Percentiles rank a stretch among this genome's conserved stretches.
Conservation (phyloP, 2,888 invertebrate genomes). For the Prosapia bicincta region DNA sequence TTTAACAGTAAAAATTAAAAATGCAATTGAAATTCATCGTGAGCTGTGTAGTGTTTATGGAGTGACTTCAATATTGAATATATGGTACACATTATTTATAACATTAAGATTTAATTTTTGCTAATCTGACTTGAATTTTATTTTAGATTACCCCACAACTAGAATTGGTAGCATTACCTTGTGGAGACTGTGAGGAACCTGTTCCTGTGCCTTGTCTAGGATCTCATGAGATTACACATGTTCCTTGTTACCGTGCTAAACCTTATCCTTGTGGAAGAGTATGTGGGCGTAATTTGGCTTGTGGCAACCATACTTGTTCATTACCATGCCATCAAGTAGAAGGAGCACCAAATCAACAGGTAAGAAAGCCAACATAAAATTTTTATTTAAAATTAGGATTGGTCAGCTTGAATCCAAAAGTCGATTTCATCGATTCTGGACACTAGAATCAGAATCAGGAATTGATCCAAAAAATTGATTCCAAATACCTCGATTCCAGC, state of each 20-base stretch:
- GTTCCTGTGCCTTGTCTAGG: constrained; percentile 70
- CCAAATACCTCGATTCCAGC: too few species aligned
- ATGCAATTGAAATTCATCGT: too few species aligned
- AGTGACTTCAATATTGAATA: too few species aligned
- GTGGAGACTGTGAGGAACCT: constrained; percentile 68
- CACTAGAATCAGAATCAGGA: too few species aligned
- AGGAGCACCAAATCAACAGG: constrained; percentile 44
- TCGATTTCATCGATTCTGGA: too few species aligned
- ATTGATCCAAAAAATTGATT: too few species aligned
- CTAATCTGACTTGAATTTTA: too few species aligned
- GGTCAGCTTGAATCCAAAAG: not conserved
- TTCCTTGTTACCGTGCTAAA: constrained; percentile 66
- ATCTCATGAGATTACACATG: constrained; percentile 63
- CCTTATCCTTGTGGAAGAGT: constrained; percentile 73
- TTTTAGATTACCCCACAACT: constrained; percentile 45
- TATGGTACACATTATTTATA: too few species aligned
- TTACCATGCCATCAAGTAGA: constrained; percentile 67
- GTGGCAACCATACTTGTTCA: constrained; percentile 75
- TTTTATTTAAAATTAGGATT: too few species aligned
- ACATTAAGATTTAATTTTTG: too few species aligned
- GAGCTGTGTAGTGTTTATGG: too few species aligned
- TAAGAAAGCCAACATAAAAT: not conserved
- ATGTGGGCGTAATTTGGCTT: constrained; percentile 68
- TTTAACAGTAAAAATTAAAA: too few species aligned
- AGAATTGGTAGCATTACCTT: constrained; percentile 57